phyloP scores from a whole-genome alignment of 2,113 vertebrate species.

The Mungos mungo region DNA sequence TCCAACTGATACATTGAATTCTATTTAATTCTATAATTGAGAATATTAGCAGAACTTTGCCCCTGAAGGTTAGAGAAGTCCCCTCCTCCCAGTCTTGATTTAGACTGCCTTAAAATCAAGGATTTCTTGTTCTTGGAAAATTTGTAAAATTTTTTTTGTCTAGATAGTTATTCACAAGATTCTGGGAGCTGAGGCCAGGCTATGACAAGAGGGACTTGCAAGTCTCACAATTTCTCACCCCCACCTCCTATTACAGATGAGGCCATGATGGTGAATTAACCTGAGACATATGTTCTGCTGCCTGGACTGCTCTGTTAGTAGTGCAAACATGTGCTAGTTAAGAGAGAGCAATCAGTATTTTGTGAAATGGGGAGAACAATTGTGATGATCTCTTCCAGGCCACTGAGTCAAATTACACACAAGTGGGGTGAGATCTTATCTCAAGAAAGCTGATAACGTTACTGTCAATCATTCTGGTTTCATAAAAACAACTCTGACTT shows the following conservation, averaged over 20 bases:
- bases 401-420: not conserved
- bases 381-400: not conserved
- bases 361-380: not conserved
- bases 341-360: not conserved
- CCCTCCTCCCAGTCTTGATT: not conserved
- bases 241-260: not conserved
- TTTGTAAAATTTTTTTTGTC: not conserved
- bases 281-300: not conserved
- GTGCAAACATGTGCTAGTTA: not conserved
- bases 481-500: not conserved
- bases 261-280: not conserved
- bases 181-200: not conserved
- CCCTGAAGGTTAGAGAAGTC: not conserved
- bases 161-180: not conserved
- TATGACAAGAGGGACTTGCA: not conserved
- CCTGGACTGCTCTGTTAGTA: not conserved
- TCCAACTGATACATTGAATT: constrained; percentile 2
- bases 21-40: not conserved
- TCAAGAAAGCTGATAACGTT: not conserved
- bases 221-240: not conserved
- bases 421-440: not conserved
- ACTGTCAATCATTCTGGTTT: not conserved
- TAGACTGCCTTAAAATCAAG: not conserved
- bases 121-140: not conserved
- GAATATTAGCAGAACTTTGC: not conserved